Base-by-base conservation (phyloP, 2,797 vertebrate species). In the Adelosebastes latens region DNA sequence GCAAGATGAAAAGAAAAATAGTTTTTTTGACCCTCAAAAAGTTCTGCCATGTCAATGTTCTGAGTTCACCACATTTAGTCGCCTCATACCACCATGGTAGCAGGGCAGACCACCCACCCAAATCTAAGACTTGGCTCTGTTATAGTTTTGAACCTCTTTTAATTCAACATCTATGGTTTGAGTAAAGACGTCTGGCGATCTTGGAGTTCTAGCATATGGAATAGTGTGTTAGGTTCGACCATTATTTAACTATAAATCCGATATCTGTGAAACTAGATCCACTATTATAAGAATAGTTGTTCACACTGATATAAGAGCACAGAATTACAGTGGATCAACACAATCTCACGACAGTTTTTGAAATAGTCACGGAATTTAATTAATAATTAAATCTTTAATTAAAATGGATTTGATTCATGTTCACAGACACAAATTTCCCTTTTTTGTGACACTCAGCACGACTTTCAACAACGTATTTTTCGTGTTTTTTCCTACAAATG, bases 41-140 rank as follows among this genome's bases (percentile, higher is more conserved):
- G 60, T 55, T 83, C 79, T 84, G 76, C 80, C 86, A 71, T 75
- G 81, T 80, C 61, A 69, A 68, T 59, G 69, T 73, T 87, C 72
- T 31, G 64, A 88, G 68, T 86, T 67, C 53, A 78, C 73, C 76
- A 61, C 72, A 67, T 88, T 88, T 84, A 56, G 67, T 86, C 78
- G 10, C 84, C 82, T 87, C 52, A 2, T 83, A 85, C 90, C 87
- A 84, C 82, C 87, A 31, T 84, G 83, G 81, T 83, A 69, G 93
- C 58, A 5, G 80, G 4, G 61, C 77, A 75, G 92, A 93, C 92
- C 92, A 94, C 93, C 93, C 90, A 93, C 84, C 76, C 73, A 72
- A 89, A 82, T 77, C 62, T 46, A 80, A 80, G 67, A 85, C 88
- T 39, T 12, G 13, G 79, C 80, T 72, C 46, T 91, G 85, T 87